phyloP scores from a whole-genome alignment of 2,888 invertebrate genomes.

The Sturmia bella region DNA sequence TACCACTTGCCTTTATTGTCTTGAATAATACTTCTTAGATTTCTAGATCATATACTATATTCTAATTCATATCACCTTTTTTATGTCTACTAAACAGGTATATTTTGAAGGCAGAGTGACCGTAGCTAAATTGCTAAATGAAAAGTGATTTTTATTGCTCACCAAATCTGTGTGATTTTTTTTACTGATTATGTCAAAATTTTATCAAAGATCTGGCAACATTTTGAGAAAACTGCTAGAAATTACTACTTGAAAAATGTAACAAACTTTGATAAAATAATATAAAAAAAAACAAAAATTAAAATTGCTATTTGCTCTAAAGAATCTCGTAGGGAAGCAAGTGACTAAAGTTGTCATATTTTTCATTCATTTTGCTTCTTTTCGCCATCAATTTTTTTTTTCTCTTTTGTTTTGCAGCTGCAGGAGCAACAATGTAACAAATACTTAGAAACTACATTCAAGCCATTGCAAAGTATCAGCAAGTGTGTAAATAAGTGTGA shows the following conservation, averaged over 20 bases:
- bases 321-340: slow-evolving; percentile 33
- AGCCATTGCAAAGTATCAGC: slow-evolving; percentile 50
- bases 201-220: slow-evolving; percentile 18
- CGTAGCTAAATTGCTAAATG: no score
- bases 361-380: slow-evolving; percentile 7
- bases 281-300: slow-evolving; percentile 4
- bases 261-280: slow-evolving; percentile 38
- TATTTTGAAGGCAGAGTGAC: no score
- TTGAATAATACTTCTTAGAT: no score
- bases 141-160: no score
- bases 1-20: no score
- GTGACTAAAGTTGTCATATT: slow-evolving; percentile 63
- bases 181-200: no score
- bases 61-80: no score
- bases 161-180: no score
- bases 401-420: slow-evolving; percentile 50
- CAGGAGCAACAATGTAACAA: slow-evolving; percentile 64
- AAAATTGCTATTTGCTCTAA: slow-evolving; percentile 51
- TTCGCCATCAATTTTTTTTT: slow-evolving; percentile 2
- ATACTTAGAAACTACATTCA: slow-evolving; percentile 59
- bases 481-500: slow-evolving; percentile 57
- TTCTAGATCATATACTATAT: no score
- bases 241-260: slow-evolving; percentile 53
- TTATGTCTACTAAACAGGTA: no score
- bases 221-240: slow-evolving; percentile 10